Base-by-base conservation (phyloP, 2,888 invertebrate genomes). In the Tricholauxania praeusta region DNA sequence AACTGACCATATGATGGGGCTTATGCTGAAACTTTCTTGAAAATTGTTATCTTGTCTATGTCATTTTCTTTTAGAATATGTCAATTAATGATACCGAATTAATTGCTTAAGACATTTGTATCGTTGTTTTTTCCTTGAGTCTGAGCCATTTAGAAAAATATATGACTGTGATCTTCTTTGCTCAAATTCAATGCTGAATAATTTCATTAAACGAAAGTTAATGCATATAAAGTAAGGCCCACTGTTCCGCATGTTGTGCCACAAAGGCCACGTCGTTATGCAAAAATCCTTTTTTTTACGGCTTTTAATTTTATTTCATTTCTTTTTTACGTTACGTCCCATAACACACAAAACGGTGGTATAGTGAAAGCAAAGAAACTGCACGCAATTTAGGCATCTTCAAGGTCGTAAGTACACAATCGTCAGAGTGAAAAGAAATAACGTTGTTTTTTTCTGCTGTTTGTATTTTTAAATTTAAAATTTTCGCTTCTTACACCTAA, bases 301-400 rank as follows among this genome's bases (percentile, higher is more conserved):
- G 57, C 48, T 55, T 67, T 67, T 57, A 67, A 57, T 67, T 67
- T 67, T 57, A 67, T 67, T 67, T 67, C 22, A 22, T 64, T 19
- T 7, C 6, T 49, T 49, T 17, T 39, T 28, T 17, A 8, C 19
- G 57, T 7, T 28, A 28, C 8, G 28, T 19, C 19, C 10, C 19
- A 57, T 57, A 12, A 22, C 22, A 28, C 22, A 19, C 57, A 19
- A 0, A 12, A 12, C 59, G 60, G 12, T 15, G 22, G n/a, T 28
- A 19, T 1, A 19, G 57, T 14, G 39, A 39, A 39, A 57, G 57
- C 57, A 19, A 22, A 19, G 22, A 12, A n/a, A 57, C 12, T 19
- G 22, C 19, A 14, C 22, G 66, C 53, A 17, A n/a, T 67, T 53
- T 15, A 53, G 32, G 53, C 32, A 39, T 8, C 55, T 67, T 67